phyloP scores from a whole-genome alignment of 1,140 invertebrate genomes.

The Formica selysi region DNA sequence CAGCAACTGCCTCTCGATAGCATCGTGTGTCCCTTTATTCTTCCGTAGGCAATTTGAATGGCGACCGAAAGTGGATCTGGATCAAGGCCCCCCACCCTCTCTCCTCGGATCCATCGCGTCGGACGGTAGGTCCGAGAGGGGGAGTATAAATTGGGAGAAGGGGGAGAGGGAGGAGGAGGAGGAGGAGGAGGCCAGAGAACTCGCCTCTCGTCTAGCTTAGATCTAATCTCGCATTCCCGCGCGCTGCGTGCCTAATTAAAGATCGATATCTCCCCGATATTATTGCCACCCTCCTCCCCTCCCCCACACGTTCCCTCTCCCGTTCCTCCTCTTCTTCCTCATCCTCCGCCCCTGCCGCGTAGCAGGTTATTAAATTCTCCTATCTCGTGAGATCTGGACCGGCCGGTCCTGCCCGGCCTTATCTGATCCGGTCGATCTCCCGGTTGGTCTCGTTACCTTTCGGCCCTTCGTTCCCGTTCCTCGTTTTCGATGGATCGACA shows the following conservation, averaged over 20 bases:
- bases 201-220: slow-evolving; percentile 81
- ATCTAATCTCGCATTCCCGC: slow-evolving; percentile 85
- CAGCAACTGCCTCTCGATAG: background rate
- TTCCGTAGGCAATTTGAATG: slow-evolving; percentile 46
- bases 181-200: slow-evolving; percentile 64
- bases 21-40: slow-evolving; percentile 48
- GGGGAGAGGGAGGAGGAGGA: slow-evolving; percentile 19
- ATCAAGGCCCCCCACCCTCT: slow-evolving; percentile 8
- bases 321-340: slow-evolving; percentile 31
- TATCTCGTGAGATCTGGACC: slow-evolving; percentile 84
- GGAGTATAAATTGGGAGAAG: slow-evolving; percentile 32
- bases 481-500: slow-evolving; percentile 62
- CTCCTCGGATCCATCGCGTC: background rate
- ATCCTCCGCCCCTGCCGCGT: slow-evolving; percentile 54
- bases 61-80: slow-evolving; percentile 51
- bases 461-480: slow-evolving; percentile 52
- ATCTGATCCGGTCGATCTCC: slow-evolving; percentile 84
- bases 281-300: slow-evolving; percentile 82
- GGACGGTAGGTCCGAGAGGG: background rate
- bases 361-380: slow-evolving; percentile 87
- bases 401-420: slow-evolving; percentile 81
- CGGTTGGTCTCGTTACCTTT: slow-evolving; percentile 83
- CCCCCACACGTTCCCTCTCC: slow-evolving; percentile 69
- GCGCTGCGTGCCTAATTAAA: slow-evolving; percentile 87
- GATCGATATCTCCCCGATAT: slow-evolving; percentile 86